Evolutionary conservation across 2,797 vertebrate genomes (phyloP).

Genomic region (Enteromius mattozi): DNA sequence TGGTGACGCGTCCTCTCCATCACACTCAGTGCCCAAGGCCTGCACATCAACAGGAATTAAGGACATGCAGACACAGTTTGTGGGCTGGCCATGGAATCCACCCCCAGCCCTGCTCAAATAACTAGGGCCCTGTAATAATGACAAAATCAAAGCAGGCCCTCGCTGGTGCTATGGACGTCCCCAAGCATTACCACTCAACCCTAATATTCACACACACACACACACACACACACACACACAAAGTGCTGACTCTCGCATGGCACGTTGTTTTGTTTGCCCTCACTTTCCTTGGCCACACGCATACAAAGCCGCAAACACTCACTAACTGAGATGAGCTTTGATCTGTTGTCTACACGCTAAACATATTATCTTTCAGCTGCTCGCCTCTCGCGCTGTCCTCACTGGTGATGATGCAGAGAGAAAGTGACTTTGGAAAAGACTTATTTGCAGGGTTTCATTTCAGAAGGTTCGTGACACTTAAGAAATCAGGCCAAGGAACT

Average conservation of each 20-base stretch:
- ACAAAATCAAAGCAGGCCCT: constrained; percentile 74
- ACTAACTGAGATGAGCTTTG: constrained; percentile 68
- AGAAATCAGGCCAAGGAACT: background rate
- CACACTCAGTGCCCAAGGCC: constrained; percentile 78
- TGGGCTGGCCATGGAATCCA: constrained; percentile 72
- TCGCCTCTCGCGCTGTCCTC: constrained; percentile 51
- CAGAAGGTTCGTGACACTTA: constrained; percentile 29
- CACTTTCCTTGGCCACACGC: constrained; percentile 61
- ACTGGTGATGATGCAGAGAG: constrained; percentile 34
- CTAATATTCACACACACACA: constrained; percentile 61
- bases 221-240: constrained; percentile 57
- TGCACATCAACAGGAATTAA: constrained; percentile 85
- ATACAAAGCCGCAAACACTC: constrained; percentile 60
- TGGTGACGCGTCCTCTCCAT: constrained; percentile 76
- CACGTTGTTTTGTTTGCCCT: constrained; percentile 62
- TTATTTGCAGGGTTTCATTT: constrained; percentile 55
- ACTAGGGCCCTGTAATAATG: constrained; percentile 76
- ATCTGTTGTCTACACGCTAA: constrained; percentile 65
- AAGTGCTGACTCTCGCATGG: constrained; percentile 57
- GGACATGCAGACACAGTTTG: constrained; percentile 81
- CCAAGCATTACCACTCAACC: constrained; percentile 66
- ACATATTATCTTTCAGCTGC: constrained; percentile 65
- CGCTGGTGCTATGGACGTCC: constrained; percentile 54
- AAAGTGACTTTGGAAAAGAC: constrained; percentile 33
- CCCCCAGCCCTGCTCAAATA: constrained; percentile 69